Conservation (phyloP, 92 coral and sea anemone species). For the Porites evermanni region DNA sequence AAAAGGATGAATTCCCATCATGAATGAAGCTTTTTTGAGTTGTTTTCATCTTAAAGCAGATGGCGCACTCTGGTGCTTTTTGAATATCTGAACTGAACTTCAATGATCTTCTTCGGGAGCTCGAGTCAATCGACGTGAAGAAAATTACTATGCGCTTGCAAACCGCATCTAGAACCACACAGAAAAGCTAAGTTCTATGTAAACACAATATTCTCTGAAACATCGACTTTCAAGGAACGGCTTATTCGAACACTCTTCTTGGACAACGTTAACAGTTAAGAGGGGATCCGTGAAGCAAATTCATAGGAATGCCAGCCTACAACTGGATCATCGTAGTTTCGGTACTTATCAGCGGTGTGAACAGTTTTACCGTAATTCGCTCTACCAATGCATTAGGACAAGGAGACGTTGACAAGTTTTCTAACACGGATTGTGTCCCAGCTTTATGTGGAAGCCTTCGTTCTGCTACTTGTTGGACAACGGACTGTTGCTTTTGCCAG, state of each 20-base stretch:
- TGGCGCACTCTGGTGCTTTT: not conserved
- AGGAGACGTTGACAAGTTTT: not conserved
- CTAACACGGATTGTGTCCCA: not conserved
- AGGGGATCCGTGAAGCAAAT: not conserved
- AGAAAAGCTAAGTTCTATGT: not conserved
- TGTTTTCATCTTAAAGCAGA: not conserved
- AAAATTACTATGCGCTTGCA: too few species aligned
- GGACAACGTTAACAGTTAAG: not conserved
- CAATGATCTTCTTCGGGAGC: too few species aligned
- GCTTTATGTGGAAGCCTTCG: not conserved
- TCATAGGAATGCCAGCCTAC: too few species aligned
- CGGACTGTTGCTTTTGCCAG: not conserved
- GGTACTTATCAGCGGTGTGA: not conserved
- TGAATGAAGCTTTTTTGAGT: not conserved
- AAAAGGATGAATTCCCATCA: not conserved
- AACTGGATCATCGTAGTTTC: not conserved
- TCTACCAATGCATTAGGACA: not conserved
- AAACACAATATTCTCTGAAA: not conserved
- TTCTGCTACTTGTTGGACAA: not conserved
- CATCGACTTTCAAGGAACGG: not conserved
- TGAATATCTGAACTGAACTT: not conserved
- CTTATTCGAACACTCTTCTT: not conserved
- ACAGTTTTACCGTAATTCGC: slow-evolving; percentile 4
- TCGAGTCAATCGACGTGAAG: not conserved
- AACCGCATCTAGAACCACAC: not conserved